Evolutionary conservation across 2,113 vertebrate genomes (phyloP).

Genomic region (Chaetodon trifascialis): DNA sequence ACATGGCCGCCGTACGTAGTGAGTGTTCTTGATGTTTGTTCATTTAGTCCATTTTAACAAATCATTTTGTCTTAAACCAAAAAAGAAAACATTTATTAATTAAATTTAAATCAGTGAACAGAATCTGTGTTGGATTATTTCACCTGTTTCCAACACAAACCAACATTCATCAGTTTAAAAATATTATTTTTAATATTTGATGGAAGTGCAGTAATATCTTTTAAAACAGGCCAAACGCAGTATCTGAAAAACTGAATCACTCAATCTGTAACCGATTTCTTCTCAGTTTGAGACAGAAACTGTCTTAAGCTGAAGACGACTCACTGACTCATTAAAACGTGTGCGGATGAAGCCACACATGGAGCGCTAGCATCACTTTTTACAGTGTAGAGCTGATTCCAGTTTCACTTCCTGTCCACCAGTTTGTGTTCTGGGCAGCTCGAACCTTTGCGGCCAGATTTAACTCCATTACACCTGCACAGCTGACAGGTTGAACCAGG

Average conservation of each 20-base stretch:
- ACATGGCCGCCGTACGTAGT: no score
- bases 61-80: background rate
- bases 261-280: background rate
- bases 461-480: background rate
- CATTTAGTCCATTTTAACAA: background rate
- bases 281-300: background rate
- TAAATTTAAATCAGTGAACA: background rate
- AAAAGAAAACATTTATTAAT: background rate
- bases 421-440: background rate
- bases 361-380: conserved; percentile 40
- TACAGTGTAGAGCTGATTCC: conserved; percentile 2
- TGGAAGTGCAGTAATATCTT: background rate
- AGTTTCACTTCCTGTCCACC: background rate
- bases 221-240: background rate
- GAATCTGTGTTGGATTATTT: background rate
- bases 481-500: no score
- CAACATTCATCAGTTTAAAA: background rate
- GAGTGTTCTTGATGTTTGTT: background rate
- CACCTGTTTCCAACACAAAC: background rate
- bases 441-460: background rate
- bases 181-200: background rate
- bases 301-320: background rate
- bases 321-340: background rate
- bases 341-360: background rate
- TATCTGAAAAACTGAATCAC: no score